Evolutionary conservation across 2,888 invertebrate genomes (phyloP).

Genomic region (Xestobium rufovillosum): DNA sequence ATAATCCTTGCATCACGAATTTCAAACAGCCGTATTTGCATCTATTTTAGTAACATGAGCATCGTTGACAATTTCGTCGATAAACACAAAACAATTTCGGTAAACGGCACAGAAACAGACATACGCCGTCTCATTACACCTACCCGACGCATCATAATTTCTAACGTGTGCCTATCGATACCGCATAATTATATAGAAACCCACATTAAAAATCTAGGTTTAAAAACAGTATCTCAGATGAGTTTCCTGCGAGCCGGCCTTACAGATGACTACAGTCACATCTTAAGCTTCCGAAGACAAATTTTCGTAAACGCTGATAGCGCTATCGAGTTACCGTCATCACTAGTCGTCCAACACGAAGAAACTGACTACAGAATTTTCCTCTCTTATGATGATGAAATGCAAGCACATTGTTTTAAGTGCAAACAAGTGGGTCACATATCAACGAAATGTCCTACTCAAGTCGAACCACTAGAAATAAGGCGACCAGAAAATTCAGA

Average conservation of each 20-base stretch:
- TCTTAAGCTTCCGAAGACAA: constrained; percentile 11
- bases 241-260: constrained; percentile 5
- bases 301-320: constrained; percentile 5
- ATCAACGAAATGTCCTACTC: constrained; percentile 16
- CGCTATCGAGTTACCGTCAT: constrained; percentile 9
- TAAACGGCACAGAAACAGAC: no score
- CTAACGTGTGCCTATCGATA: constrained; percentile 10
- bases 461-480: constrained; percentile 4
- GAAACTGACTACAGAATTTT: constrained; percentile 12
- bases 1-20: constrained; percentile 11
- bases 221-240: constrained; percentile 5
- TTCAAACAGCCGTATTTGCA: constrained; percentile 14
- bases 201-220: not conserved
- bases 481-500: constrained; percentile 4
- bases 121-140: constrained; percentile 7
- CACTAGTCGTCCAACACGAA: constrained; percentile 9
- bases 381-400: constrained; percentile 8
- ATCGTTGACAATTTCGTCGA: constrained; percentile 3
- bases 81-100: constrained; percentile 5
- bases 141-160: constrained; percentile 10
- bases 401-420: constrained; percentile 22
- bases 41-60: no score
- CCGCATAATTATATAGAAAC: constrained; percentile 8
- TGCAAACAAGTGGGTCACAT: constrained; percentile 24
- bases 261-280: constrained; percentile 6